These are phyloP conservation scores for Latrodectus elegans DNA, from an alignment of 2,888 invertebrate genomes.

Conservation along the genomic window DNA sequence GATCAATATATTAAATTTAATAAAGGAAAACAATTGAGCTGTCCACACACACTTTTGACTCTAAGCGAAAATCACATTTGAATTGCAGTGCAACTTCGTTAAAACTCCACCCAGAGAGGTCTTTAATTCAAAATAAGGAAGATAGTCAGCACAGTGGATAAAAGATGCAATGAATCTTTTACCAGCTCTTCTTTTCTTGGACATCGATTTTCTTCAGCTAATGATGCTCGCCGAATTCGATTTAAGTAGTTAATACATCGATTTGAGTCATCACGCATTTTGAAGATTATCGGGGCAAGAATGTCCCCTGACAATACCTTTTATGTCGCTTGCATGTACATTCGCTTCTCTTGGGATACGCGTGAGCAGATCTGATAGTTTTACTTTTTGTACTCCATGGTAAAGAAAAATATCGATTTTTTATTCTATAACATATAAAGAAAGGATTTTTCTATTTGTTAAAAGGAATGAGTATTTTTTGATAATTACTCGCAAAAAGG, in stretches of 20 bases:
- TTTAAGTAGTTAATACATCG: conserved; percentile 15
- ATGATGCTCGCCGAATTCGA: conserved; percentile 10
- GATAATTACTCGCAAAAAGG: too few species aligned
- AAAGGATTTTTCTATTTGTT: background rate
- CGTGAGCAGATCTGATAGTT: background rate
- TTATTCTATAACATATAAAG: background rate
- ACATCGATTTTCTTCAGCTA: conserved; percentile 23
- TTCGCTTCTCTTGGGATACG: background rate
- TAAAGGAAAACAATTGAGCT: too few species aligned
- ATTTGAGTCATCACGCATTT: conserved; percentile 37
- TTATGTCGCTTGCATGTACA: background rate
- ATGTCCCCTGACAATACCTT: background rate
- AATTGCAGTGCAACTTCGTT: background rate
- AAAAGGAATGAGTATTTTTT: too few species aligned
- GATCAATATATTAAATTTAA: too few species aligned
- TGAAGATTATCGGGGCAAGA: conserved; percentile 27
- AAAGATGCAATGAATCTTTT: conserved; percentile 16
- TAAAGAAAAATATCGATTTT: too few species aligned
- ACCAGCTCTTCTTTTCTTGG: background rate
- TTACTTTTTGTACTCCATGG: background rate
- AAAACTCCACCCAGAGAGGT: background rate
- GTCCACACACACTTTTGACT: too few species aligned
- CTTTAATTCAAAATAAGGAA: conserved; percentile 18
- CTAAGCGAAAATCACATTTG: too few species aligned
- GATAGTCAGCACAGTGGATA: background rate